Evolutionary conservation across 2,797 vertebrate genomes (phyloP).

Genomic region (Hyperoplus immaculatus): DNA sequence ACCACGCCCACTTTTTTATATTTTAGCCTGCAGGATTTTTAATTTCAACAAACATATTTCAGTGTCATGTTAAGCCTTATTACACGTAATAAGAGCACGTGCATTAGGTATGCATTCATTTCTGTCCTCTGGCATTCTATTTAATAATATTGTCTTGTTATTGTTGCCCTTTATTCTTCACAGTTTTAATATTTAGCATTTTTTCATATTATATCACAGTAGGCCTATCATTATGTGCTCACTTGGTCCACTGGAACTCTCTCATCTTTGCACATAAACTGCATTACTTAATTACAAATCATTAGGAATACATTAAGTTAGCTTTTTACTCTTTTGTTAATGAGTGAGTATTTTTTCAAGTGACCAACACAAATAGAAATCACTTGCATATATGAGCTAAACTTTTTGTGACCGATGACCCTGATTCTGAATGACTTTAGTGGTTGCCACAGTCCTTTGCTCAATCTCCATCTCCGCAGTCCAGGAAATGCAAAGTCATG

Average conservation of each 20-base stretch:
- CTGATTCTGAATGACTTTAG: not conserved
- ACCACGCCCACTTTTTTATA: conserved; percentile 33
- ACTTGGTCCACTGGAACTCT: not conserved
- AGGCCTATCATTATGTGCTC: not conserved
- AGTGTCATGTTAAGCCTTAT: not conserved
- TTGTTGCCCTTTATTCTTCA: not conserved
- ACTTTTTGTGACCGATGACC: not conserved
- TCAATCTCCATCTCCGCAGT: not conserved
- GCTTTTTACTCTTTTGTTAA: not conserved
- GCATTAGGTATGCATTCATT: not conserved
- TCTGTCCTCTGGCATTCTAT: not conserved
- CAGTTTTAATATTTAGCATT: not conserved
- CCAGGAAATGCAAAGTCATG: conserved; percentile 44
- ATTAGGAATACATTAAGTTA: not conserved
- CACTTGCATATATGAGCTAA: not conserved
- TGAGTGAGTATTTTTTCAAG: not conserved
- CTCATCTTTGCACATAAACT: too few relatives aligned
- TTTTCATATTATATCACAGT: not conserved
- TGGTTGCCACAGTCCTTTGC: not conserved
- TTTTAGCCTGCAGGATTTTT: not conserved
- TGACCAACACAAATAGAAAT: not conserved
- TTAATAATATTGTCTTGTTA: not conserved
- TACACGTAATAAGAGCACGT: not conserved
- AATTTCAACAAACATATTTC: not conserved
- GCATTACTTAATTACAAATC: too few relatives aligned